Evolutionary conservation across 1,140 invertebrate genomes (phyloP), one percentile per base, ranked within the genome.

Genomic region (Ips typographus): DNA sequence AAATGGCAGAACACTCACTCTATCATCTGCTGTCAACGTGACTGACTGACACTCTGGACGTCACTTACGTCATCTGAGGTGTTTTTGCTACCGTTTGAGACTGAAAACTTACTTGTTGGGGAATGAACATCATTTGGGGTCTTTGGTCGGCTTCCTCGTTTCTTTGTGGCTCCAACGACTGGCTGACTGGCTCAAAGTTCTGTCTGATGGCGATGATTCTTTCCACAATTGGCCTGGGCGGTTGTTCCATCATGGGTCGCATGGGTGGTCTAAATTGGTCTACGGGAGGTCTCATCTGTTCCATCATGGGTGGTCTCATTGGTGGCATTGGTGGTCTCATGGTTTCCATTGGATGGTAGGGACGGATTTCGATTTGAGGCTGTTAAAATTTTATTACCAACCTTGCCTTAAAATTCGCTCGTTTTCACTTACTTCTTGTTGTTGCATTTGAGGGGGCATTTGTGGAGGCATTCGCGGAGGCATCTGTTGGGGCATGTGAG

Each of bases 401-500:
- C 44, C 4, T n/a, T 47, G 4, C n/a, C n/a, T 47, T 4, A 47
- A 47, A 4, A 47, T 4, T 5, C 4, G 39, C n/a, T 43, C 44
- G 1, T 40, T 22, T 8, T 53, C 4, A 56, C 5, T 47, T 64
- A 70, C 68, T 56, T 69, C 67, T 56, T 57, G 69, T 49, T 68
- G 70, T 47, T 65, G 65, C 43, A 22, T 22, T 22, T 22, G 22
- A 22, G 67, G 69, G 40, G 68, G 71, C 51, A 59, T 69, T 63
- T 77, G 77, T 63, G 75, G 76, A 3, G 77, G 75, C 78, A 79
- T 79, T 22, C 22, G 22, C 43, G 67, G 69, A 42, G 68, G 71
- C 51, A 59, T 69, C 60, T 77, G 77, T 63, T 76, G 76, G 2
- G 77, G 75, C 78, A 79, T 79, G 51, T 79, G 78, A 2, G 77